Base-by-base conservation (phyloP, 2,888 invertebrate genomes). In the Ochropleura plecta region DNA sequence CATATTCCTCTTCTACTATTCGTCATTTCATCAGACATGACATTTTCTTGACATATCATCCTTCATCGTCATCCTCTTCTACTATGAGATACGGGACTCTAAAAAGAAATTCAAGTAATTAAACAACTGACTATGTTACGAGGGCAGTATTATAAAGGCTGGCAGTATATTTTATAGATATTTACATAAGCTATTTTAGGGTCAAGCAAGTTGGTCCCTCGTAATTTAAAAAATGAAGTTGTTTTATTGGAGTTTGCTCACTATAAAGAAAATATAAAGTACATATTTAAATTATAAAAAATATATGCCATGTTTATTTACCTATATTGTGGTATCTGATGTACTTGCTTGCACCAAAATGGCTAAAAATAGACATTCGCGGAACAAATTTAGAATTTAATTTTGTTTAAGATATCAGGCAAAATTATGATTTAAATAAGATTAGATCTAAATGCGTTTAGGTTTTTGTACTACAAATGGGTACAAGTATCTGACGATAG, bases 401-500 rank as follows among this genome's bases (percentile, higher is more conserved):
- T n/a, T n/a, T n/a, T n/a, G n/a, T n/a, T n/a, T n/a, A n/a, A n/a
- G n/a, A n/a, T n/a, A n/a, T n/a, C n/a, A n/a, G n/a, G n/a, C n/a
- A n/a, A n/a, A 53, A 53, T 12, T 10, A 12, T 55, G 55, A 5
- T 20, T 20, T 55, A 57, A 57, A 57, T 57, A 55, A 51, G 5
- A n/a, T 51, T n/a, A 51, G 9, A 51, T 5, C 18, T n/a, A 9
- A 51, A 51, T 51, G 10, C n/a, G n/a, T 53, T 53, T 20, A n/a
- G n/a, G 8, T 9, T n/a, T 55, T 12, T 53, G 1, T 53, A 55
- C 20, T 55, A 3, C 5, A 20, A 55, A 12, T 57, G 8, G 18
- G 10, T n/a, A 20, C 5, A 62, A n/a, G n/a, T 68, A 65, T 74
- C 79, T 68, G 83, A 62, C 79, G 8, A 66, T 68, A 79, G 18